Evolutionary conservation across 2,797 vertebrate genomes (phyloP), one percentile per base, ranked within the genome.

Genomic region (Gymnoscopelus microlampas): DNA sequence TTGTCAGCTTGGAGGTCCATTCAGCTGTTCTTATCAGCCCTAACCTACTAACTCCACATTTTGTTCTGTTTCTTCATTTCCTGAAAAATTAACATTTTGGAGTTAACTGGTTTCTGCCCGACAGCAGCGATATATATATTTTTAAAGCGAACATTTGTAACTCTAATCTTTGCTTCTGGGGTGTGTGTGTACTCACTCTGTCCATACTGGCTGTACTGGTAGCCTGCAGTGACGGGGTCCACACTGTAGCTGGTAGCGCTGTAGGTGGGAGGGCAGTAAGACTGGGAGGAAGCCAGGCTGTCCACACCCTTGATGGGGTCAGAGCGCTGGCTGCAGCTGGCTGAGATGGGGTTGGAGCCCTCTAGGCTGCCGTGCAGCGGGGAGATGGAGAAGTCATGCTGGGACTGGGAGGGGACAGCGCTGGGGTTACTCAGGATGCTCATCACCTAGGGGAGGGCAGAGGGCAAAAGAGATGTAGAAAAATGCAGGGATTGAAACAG

Each of bases 341-440:
- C 97, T 5, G 97, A 97, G 92, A 99, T 96, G 85, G 96, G 91
- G 89, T 96, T 96, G 85, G 96, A 95, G 11, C 94, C 93, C 68
- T 99, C 97, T 92, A 99, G 93, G 85, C 96, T 92, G 53, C 97
- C 85, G 39, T 98, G 97, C 68, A 99, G 95, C 0, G 97, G 97
- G 60, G 98, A 99, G 91, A 99, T 97, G 91, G 97, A 98, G 92
- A 98, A 99, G 86, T 99, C 97, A 26, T 97, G 95, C 93, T 98
- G 97, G 1, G 95, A 84, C 92, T 98, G 97, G 0, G 97, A 94
- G 0, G 96, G 90, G 66, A 98, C 95, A 0, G 92, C 96, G 0
- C 95, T 93, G 76, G 96, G 96, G 88, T 95, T 99, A 87, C 96
- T 97, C 88, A 99, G 92, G 82, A 99, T 98, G 80, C 97, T 98